Base-by-base conservation (phyloP, 2,113 vertebrate genomes). In the Chloebia gouldiae region DNA sequence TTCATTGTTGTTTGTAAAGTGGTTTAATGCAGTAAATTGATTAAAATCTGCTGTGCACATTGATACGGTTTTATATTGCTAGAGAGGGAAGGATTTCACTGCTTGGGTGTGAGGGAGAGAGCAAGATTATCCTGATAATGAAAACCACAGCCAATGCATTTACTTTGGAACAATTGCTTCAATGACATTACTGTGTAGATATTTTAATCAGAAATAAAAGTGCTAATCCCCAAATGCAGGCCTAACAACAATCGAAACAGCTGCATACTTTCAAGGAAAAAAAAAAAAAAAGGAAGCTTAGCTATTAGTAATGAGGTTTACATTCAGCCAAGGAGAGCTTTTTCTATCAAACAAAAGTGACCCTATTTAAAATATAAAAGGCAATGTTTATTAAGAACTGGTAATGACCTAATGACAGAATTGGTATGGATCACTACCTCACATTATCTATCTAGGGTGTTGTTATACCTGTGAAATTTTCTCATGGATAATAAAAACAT, bases 1-100 rank as follows among this genome's bases (percentile, higher is more conserved):
- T 82, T 90, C 96, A 96, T 93, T 97, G 97, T 95, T 96, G 96
- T 97, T 97, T 97, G 96, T 86, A 72, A 96, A 97, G 92, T 70
- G 70, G 81, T 95, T 96, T 96, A 97, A 97, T 78, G 91, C 95
- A 92, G 72, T 87, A 96, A 95, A 83, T 89, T 80, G 82, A 93
- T 97, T 96, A 65, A 87, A 81, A 95, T 96, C 97, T 94, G 77
- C 90, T 82, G 45, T 44, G 80, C 70, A 92, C 92, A 81, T 90
- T 79, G 51, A 50, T 82, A 56, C 35, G 8, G 61, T 92, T 92
- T 71, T 89, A 92, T 88, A 61, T 81, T 86, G 95, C 80, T 79
- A 71, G 70, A 84, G 63, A 94, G 72, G 23, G 50, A 88, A 92
- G 47, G 86, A 81, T 81, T 89, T 93, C 60, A 51, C 49, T 86